These are phyloP conservation scores for Echinarachnius parma DNA, from an alignment of 53 echinoderm and acorn worm genomes.

Conservation along the genomic window DNA sequence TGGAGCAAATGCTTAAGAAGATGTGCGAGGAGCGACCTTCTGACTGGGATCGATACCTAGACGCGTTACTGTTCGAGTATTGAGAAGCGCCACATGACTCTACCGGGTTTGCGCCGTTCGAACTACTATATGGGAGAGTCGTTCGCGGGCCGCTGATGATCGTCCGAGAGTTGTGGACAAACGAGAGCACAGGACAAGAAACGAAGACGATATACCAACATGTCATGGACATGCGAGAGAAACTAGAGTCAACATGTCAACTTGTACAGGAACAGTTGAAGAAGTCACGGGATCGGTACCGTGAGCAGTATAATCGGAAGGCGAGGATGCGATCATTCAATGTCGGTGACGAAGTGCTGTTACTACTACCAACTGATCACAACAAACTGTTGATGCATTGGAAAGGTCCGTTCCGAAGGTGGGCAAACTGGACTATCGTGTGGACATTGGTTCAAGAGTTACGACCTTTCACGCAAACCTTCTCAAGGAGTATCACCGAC, in stretches of 20 bases:
- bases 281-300: slow-evolving; percentile 27
- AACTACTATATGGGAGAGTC: slow-evolving; percentile 39
- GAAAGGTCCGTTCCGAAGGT: slow-evolving; percentile 57
- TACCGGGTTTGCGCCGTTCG: slow-evolving; percentile 56
- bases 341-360: slow-evolving; percentile 51
- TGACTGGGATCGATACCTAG: slow-evolving; percentile 55
- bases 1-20: slow-evolving; percentile 52
- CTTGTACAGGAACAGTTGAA: slow-evolving; percentile 10
- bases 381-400: slow-evolving; percentile 63
- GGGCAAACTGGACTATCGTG: slow-evolving; percentile 42
- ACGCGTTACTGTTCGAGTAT: slow-evolving; percentile 44
- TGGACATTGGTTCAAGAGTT: slow-evolving; percentile 38
- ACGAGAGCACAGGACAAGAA: slow-evolving; percentile 21
- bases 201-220: slow-evolving; percentile 40
- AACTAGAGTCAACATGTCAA: slow-evolving; percentile 41
- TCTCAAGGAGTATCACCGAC: slow-evolving; percentile 39
- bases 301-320: slow-evolving; percentile 39
- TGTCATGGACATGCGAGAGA: slow-evolving; percentile 37
- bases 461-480: slow-evolving; percentile 58
- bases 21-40: slow-evolving; percentile 49
- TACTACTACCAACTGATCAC: slow-evolving; percentile 51
- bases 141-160: slow-evolving; percentile 55
- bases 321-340: slow-evolving; percentile 44
- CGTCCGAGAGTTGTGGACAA: slow-evolving; percentile 51
- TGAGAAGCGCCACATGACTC: slow-evolving; percentile 40